phyloP scores from a whole-genome alignment of 2,888 invertebrate species.

The Hydroisotoma schaefferi region DNA sequence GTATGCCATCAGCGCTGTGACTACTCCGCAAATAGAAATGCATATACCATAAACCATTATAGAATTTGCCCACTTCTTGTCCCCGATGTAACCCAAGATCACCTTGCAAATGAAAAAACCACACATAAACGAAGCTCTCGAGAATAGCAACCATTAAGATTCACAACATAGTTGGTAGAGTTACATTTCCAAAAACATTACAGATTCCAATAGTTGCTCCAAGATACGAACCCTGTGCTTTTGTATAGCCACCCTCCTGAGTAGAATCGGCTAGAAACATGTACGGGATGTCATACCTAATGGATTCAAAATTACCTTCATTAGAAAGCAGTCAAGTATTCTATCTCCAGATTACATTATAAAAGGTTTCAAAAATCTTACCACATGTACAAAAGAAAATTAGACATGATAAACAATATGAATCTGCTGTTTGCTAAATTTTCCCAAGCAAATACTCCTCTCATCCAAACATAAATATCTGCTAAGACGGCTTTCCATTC shows the following conservation, averaged over 20 bases:
- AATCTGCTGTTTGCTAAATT: constrained; percentile 76
- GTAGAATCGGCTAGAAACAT: constrained; percentile 87
- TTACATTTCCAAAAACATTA: constrained; percentile 85
- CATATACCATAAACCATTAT: constrained; percentile 69
- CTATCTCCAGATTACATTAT: too few species aligned
- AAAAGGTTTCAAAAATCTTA: too few species aligned
- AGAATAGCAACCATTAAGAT: neutral
- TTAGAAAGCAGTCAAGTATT: neutral
- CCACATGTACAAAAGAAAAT: constrained; percentile 85
- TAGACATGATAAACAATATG: constrained; percentile 75
- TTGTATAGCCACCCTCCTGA: constrained; percentile 65
- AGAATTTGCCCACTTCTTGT: constrained; percentile 77
- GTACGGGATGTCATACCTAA: constrained; percentile 84
- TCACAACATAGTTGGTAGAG: constrained; percentile 48
- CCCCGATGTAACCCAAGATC: constrained; percentile 82
- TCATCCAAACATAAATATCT: constrained; percentile 61
- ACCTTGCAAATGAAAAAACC: constrained; percentile 57
- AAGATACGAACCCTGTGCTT: constrained; percentile 71
- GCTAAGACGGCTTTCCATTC: constrained; percentile 72
- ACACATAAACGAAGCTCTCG: neutral
- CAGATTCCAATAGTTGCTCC: constrained; percentile 83
- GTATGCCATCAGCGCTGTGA: constrained; percentile 46
- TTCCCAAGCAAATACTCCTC: constrained; percentile 61
- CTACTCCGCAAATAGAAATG: constrained; percentile 34
- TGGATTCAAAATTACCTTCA: constrained; percentile 48